Conservation (phyloP, 2,888 invertebrate genomes). For the Cantharis rufa region DNA sequence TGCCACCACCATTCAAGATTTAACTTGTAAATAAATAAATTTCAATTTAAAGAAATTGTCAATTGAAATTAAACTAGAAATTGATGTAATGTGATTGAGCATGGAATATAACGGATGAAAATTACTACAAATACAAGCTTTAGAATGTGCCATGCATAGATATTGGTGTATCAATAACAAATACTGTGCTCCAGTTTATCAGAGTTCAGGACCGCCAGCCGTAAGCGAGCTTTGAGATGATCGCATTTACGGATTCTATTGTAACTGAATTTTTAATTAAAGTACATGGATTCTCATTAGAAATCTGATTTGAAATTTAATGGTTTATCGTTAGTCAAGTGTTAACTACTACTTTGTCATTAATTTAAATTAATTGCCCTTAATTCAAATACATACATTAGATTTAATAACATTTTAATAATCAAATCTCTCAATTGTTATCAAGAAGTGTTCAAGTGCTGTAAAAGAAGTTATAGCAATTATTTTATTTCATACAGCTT, state of each 20-base stretch:
- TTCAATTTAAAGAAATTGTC: not conserved
- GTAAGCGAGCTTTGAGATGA: conserved; percentile 30
- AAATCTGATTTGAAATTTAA: conserved; percentile 23
- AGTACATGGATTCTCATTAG: conserved; percentile 26
- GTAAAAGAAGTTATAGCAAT: too few relatives aligned
- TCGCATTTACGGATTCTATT: conserved; percentile 30
- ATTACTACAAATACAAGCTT: conserved; percentile 32
- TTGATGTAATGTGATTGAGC: conserved; percentile 37
- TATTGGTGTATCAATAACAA: conserved; percentile 44
- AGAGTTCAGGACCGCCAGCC: conserved; percentile 26
- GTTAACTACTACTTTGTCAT: not conserved
- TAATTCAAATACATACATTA: not conserved
- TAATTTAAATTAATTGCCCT: not conserved
- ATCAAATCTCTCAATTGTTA: not conserved
- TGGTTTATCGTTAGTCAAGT: conserved; percentile 19
- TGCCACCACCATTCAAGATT: not conserved
- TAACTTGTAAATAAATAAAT: not conserved
- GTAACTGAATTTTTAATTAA: conserved; percentile 32
- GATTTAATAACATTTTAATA: not conserved
- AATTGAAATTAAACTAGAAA: conserved; percentile 11
- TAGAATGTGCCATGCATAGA: conserved; percentile 42
- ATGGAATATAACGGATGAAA: conserved; percentile 32
- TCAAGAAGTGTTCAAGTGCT: not conserved
- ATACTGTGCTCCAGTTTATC: conserved; percentile 35
- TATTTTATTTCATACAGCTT: too few relatives aligned